Conservation (phyloP, 2,888 invertebrate species). For the Chrysolina americana region DNA sequence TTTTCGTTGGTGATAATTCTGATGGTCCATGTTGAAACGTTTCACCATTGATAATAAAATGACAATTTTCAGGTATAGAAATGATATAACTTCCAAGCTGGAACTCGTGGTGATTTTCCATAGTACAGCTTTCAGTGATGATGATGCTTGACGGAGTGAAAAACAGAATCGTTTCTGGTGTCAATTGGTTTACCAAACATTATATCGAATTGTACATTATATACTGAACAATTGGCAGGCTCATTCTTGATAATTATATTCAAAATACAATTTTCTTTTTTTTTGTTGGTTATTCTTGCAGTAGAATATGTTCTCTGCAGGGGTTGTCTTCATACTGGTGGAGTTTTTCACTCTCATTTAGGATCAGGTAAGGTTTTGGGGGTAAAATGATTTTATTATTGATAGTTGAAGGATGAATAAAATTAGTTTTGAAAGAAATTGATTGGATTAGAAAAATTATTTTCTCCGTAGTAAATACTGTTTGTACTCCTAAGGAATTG, state of each 20-base stretch:
- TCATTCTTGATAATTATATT: constrained; percentile 22
- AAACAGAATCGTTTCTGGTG: background rate
- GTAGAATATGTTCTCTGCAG: constrained; percentile 20
- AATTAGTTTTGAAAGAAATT: no score
- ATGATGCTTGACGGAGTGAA: background rate
- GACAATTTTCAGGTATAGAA: background rate
- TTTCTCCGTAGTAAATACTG: background rate
- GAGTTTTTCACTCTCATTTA: constrained; percentile 10
- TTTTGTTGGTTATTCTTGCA: constrained; percentile 14
- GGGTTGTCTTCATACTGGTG: constrained; percentile 17
- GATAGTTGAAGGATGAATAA: background rate
- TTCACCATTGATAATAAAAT: background rate
- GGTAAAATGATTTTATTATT: constrained; percentile 21
- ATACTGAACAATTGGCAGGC: constrained; percentile 1
- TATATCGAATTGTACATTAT: background rate
- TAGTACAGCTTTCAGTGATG: no score
- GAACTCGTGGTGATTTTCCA: no score
- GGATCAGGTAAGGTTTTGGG: constrained; percentile 14
- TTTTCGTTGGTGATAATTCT: background rate
- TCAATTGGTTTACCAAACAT: background rate
- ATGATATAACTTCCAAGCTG: background rate
- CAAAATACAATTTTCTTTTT: background rate
- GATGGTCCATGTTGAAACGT: background rate
- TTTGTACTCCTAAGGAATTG: constrained; percentile 7
- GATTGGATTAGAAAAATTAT: constrained; percentile 25